Percentiles rank a stretch among this genome's conserved stretches.
Evolutionary conservation across 2,113 vertebrate species (phyloP).

Genomic region (Prietella phreatophila): DNA sequence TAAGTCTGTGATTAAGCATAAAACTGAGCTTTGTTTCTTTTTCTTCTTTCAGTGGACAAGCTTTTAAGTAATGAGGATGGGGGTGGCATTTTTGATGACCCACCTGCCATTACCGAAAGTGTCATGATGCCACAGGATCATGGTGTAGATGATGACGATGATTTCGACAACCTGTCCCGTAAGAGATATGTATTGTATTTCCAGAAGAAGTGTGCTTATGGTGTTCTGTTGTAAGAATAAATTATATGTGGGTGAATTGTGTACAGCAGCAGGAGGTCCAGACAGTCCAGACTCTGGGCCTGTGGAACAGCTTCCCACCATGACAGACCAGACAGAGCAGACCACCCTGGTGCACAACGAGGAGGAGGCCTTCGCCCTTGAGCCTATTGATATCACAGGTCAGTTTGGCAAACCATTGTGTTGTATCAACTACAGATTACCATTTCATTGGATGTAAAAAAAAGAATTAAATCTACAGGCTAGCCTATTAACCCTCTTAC

Average conservation of each 20-base stretch:
- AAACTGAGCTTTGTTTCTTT: neutral
- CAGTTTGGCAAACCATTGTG: conserved; percentile 48
- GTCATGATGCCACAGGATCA: conserved; percentile 94
- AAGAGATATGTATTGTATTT: conserved; percentile 56
- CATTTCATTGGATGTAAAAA: neutral
- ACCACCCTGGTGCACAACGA: conserved; percentile 97
- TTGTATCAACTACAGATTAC: neutral
- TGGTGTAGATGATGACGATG: conserved; percentile 85
- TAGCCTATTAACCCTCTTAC: neutral
- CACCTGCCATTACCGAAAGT: conserved; percentile 87
- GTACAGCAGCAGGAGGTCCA: conserved; percentile 73
- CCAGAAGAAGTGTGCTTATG: neutral
- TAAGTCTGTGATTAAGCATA: neutral
- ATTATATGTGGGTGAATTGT: neutral
- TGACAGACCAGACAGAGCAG: conserved; percentile 89
- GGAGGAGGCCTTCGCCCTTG: conserved; percentile 96
- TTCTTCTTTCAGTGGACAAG: conserved; percentile 85
- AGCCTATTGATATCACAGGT: conserved; percentile 99
- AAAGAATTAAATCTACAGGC: neutral
- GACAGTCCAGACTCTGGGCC: conserved; percentile 96
- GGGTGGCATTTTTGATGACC: conserved; percentile 95
- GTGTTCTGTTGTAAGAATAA: neutral
- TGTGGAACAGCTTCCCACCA: conserved; percentile 88
- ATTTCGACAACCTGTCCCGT: conserved; percentile 95
- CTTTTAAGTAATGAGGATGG: conserved; percentile 92